Evolutionary conservation across 2,888 invertebrate genomes (phyloP).

Genomic region (Chloroclystis v-ata): DNA sequence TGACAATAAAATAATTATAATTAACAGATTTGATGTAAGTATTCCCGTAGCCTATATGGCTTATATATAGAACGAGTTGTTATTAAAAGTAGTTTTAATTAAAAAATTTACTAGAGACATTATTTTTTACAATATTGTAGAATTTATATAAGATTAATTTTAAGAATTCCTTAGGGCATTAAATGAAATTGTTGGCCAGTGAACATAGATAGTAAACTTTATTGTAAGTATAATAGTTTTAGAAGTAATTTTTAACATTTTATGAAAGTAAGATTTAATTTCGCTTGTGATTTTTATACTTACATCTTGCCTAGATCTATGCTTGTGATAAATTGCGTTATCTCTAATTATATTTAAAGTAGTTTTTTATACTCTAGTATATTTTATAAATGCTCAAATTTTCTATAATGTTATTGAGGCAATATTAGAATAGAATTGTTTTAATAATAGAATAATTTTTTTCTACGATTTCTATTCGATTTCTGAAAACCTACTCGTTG

Average conservation of each 20-base stretch:
- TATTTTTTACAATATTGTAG: neutral
- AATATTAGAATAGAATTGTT: constrained; percentile 47
- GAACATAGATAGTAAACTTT: constrained; percentile 22
- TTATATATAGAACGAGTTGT: too few species aligned
- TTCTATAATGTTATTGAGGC: constrained; percentile 49
- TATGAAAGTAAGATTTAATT: too few species aligned
- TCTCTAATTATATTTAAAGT: neutral
- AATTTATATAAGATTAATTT: neutral
- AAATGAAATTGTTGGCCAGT: constrained; percentile 53
- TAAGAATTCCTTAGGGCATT: constrained; percentile 37
- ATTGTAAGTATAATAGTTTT: too few species aligned
- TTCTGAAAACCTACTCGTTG: too few species aligned
- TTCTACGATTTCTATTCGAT: too few species aligned
- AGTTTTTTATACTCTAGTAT: too few species aligned
- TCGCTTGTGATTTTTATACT: too few species aligned
- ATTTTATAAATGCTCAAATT: constrained; percentile 34
- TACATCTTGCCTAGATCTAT: too few species aligned
- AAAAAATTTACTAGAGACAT: neutral
- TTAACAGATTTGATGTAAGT: too few species aligned
- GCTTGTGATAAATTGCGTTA: neutral
- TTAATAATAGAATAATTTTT: too few species aligned
- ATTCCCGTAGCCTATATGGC: too few species aligned
- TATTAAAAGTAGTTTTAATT: too few species aligned
- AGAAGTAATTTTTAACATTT: neutral
- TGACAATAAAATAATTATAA: constrained; percentile 22